A percentile compares a stretch with the other conserved stretches of the same genome.
These are phyloP conservation scores for Pseudopodoces humilis DNA, from an alignment of 2,113 vertebrate genomes.

Conservation along the genomic window DNA sequence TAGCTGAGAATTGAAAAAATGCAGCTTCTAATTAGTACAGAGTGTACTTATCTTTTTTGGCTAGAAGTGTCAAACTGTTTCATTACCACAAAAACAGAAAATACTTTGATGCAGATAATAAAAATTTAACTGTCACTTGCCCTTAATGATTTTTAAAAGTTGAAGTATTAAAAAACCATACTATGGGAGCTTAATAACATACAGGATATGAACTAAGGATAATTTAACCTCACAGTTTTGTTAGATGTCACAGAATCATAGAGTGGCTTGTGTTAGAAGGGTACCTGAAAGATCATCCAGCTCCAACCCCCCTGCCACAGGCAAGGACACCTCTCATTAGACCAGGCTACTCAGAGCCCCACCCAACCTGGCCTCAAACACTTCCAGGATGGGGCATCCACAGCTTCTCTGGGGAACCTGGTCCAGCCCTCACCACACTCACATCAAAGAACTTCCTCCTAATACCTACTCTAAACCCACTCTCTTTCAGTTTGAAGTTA, in stretches of 20 bases:
- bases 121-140: conserved; percentile 5
- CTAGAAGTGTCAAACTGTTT: conserved; percentile 46
- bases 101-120: background rate
- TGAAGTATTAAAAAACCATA: background rate
- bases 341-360: background rate
- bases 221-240: background rate
- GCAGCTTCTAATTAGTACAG: conserved; percentile 48
- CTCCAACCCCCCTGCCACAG: fast-evolving
- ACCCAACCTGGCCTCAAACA: background rate
- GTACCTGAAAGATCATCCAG: background rate
- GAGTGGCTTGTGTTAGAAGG: background rate
- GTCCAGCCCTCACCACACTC: background rate
- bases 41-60: background rate
- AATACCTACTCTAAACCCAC: background rate
- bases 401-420: background rate
- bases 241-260: background rate
- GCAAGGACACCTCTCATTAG: background rate
- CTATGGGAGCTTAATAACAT: background rate
- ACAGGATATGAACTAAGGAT: background rate
- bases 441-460: fast-evolving
- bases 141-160: background rate
- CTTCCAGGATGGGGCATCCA: background rate
- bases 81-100: background rate
- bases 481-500: background rate
- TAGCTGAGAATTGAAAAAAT: conserved; percentile 27